These are phyloP conservation scores for Agrilus biguttatus DNA, from an alignment of 2,888 invertebrate species.

Conservation along the genomic window DNA sequence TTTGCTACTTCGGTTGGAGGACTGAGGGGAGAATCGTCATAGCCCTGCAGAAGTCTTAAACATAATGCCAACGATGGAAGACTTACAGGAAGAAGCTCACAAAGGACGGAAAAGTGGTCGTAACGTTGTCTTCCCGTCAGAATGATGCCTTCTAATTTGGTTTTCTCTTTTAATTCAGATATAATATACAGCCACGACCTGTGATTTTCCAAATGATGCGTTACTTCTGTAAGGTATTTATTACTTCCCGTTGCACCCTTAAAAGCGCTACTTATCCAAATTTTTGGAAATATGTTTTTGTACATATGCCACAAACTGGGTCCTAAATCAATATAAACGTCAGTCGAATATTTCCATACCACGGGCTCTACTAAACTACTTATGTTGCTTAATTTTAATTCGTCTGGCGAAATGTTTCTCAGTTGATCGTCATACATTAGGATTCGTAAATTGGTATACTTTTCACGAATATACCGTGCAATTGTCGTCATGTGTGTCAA, in stretches of 20 bases:
- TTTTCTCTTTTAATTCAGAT: slow-evolving; percentile 31
- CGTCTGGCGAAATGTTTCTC: slow-evolving; percentile 36
- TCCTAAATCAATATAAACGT: slow-evolving; percentile 25
- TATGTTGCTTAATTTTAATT: slow-evolving; percentile 32
- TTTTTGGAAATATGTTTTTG: slow-evolving; percentile 42
- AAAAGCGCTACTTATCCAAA: slow-evolving; percentile 75
- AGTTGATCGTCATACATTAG: slow-evolving; percentile 80
- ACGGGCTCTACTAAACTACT: slow-evolving; percentile 46
- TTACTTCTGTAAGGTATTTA: slow-evolving; percentile 39
- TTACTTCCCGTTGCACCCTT: slow-evolving; percentile 56
- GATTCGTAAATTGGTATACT: slow-evolving; percentile 38
- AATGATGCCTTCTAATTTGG: slow-evolving; percentile 48
- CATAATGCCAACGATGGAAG: slow-evolving; percentile 48
- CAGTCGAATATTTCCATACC: slow-evolving; percentile 52
- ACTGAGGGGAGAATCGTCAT: slow-evolving; percentile 32
- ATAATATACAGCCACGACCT: slow-evolving; percentile 53
- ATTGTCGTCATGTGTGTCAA: slow-evolving; percentile 45
- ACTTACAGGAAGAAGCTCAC: slow-evolving; percentile 47
- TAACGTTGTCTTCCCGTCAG: slow-evolving; percentile 63
- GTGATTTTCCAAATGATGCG: slow-evolving; percentile 56
- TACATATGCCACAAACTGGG: slow-evolving; percentile 40
- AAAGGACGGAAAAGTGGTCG: slow-evolving; percentile 48
- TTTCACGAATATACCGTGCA: slow-evolving; percentile 32
- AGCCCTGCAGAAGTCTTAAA: slow-evolving; percentile 34
- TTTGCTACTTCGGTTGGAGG: slow-evolving; percentile 32